Evolutionary conservation across 1,140 invertebrate genomes (phyloP), one percentile per base, ranked within the genome.

Genomic region (Thaumetopoea pityocampa): DNA sequence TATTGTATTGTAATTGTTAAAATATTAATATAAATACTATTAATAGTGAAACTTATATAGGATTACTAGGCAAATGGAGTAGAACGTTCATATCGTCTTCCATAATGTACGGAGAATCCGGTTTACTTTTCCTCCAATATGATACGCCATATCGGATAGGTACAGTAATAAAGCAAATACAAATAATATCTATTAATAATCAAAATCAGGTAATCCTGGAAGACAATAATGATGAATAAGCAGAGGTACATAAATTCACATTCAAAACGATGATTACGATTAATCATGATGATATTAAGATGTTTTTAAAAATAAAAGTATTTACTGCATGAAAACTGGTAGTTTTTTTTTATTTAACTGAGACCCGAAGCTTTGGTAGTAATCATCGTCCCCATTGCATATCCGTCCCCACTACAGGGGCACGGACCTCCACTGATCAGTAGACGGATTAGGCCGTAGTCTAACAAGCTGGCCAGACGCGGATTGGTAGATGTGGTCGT

Each of bases 221-320:
- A 72, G 79, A 83, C 79, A 83, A 83, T 83, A 83, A 83, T 80
- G 72, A 69, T 61, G 68, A 50, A 29, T 77, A 77, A 77, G 71
- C 70, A 78, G 60, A 82, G 58, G 69, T 66, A 78, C 61, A 42
- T 80, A 70, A 74, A 70, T 77, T 77, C 65, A 74, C 61, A 62
- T 80, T 71, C 63, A 74, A 53, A 58, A 68, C 57, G 67, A 68
- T 70, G 54, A 67, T 61, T 59, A 67, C 52, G 57, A 67, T 72
- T 61, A 70, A 57, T 77, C 65, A 78, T 64, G 57, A 70, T 67
- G 58, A 67, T 73, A 64, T 67, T 69, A 73, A 74, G 64, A 70
- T 63, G 55, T 80, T 83, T 83, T 80, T 67, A 70, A 73, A 83
- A 81, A 74, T 71, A 74, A 57, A 81, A 78, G 67, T 83, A 83